Evolutionary conservation across 2,888 invertebrate species (phyloP).

Genomic region (Aphodius sticticus): DNA sequence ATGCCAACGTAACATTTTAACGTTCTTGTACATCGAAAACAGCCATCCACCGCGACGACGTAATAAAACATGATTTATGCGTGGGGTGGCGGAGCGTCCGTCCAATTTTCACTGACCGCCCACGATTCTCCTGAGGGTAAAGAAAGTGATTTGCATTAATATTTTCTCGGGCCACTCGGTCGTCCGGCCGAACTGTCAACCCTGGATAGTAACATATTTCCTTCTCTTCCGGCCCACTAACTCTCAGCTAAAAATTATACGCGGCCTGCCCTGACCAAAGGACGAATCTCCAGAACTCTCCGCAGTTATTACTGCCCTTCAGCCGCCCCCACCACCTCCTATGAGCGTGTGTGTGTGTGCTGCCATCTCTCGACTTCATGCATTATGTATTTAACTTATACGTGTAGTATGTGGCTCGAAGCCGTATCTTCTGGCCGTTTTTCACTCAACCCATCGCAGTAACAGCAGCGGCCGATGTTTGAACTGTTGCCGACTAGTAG

Average conservation of each 20-base stretch:
- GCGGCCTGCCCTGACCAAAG: constrained; percentile 55
- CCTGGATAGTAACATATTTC: constrained; percentile 57
- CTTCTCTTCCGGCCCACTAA: constrained; percentile 57
- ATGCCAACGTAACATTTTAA: neutral
- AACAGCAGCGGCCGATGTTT: neutral
- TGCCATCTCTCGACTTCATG: constrained; percentile 45
- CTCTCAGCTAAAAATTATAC: constrained; percentile 58
- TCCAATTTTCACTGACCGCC: constrained; percentile 19
- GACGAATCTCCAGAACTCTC: constrained; percentile 49
- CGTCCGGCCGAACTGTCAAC: constrained; percentile 43
- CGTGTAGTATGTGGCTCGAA: neutral
- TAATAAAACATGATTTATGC: constrained; percentile 4
- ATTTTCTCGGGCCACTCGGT: constrained; percentile 6
- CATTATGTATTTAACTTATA: constrained; percentile 49
- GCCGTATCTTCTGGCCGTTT: neutral
- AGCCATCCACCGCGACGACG: neutral
- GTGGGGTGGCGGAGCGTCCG: neutral
- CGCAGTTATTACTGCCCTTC: constrained; percentile 52
- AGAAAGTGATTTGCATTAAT: constrained; percentile 25
- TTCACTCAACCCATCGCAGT: constrained; percentile 4
- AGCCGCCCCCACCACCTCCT: constrained; percentile 39
- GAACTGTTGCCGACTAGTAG: neutral
- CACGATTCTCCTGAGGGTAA: neutral
- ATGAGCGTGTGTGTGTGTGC: constrained; percentile 27
- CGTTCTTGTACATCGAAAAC: neutral